Conservation (phyloP, 53 echinoderm and acorn worm genomes). For the Astropecten irregularis region DNA sequence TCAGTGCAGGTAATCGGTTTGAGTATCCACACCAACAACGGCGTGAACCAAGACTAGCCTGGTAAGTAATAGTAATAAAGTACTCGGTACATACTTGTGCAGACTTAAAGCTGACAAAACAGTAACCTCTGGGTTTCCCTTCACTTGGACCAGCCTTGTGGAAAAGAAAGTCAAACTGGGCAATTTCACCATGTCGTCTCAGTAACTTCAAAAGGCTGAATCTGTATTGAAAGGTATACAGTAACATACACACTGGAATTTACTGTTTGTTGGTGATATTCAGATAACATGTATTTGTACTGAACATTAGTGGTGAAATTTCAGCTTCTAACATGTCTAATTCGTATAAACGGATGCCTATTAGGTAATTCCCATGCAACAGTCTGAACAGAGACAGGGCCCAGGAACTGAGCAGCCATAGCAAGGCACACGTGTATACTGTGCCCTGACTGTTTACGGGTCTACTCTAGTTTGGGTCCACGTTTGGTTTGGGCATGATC, state of each 20-base stretch:
- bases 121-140: conserved; percentile 97
- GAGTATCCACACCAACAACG: too few species aligned
- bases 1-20: too few species aligned
- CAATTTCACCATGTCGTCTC: conserved; percentile 84
- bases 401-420: neutral
- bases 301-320: neutral
- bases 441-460: too few species aligned
- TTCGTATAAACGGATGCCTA: neutral
- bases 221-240: conserved; percentile 46
- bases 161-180: conserved; percentile 98
- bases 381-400: neutral
- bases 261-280: neutral
- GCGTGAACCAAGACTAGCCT: too few species aligned
- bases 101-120: conserved; percentile 93
- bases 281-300: neutral
- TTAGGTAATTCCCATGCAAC: neutral
- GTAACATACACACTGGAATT: neutral
- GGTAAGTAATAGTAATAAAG: too few species aligned
- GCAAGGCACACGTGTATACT: too few species aligned
- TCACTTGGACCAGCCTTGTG: conserved; percentile 94
- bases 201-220: conserved; percentile 83
- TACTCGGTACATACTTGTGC: conserved; percentile 77
- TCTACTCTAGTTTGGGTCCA: too few species aligned
- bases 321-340: neutral
- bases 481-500: too few species aligned